A percentile compares a stretch with the other conserved stretches of the same genome.
phyloP scores from a whole-genome alignment of 2,797 vertebrate genomes.

The Numenius phaeopus region DNA sequence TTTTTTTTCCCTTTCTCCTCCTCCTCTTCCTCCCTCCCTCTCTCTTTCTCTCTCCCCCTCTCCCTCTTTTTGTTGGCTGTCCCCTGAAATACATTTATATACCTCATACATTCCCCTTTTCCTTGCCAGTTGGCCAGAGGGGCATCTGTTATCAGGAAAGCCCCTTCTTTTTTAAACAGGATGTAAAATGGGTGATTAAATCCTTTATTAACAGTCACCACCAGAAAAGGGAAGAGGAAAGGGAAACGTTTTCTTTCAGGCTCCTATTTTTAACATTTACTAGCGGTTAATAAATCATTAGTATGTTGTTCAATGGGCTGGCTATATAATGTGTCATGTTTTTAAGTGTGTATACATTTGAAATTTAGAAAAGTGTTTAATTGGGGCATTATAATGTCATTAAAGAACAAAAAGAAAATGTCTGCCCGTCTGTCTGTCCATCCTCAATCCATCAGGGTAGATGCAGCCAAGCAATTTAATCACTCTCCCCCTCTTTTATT shows the following conservation, averaged over 20 bases:
- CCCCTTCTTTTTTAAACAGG: slow-evolving; percentile 43
- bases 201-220: neutral
- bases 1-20: neutral
- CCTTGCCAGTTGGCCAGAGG: slow-evolving; percentile 48
- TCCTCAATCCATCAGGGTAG: neutral
- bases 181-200: slow-evolving; percentile 58
- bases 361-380: neutral
- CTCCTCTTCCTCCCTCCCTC: neutral
- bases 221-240: slow-evolving; percentile 33
- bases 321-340: neutral
- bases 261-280: neutral
- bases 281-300: neutral
- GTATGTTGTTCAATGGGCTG: neutral
- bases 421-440: neutral
- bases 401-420: neutral
- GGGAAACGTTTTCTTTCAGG: neutral
- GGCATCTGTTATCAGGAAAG: slow-evolving; percentile 67
- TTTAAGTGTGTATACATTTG: neutral
- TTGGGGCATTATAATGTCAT: neutral
- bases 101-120: slow-evolving; percentile 24
- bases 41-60: neutral
- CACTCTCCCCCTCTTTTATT: neutral
- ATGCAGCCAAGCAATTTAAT: neutral
- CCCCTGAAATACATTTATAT: slow-evolving; percentile 63
- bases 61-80: slow-evolving; percentile 18